These are phyloP conservation scores for Peromyscus californicus DNA, from an alignment of 2,113 vertebrate genomes.

Conservation along the genomic window DNA sequence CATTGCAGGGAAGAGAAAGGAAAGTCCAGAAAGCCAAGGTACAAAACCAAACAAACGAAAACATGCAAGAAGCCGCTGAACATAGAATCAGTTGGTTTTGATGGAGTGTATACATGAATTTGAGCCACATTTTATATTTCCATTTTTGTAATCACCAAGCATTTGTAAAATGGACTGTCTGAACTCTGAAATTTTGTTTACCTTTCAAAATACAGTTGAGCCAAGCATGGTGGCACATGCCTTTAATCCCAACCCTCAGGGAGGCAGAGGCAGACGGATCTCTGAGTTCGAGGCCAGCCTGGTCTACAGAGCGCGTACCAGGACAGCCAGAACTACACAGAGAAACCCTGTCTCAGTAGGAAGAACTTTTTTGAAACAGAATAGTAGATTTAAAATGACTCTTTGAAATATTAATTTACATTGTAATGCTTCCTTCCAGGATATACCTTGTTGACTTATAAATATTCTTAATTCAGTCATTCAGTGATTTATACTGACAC, in stretches of 20 bases:
- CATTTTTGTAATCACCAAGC: background rate
- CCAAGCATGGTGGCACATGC: background rate
- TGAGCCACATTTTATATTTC: background rate
- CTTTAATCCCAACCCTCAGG: background rate
- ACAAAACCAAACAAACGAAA: background rate
- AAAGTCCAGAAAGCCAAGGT: background rate
- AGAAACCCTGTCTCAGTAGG: background rate
- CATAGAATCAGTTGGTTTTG: background rate
- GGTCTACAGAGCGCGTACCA: background rate
- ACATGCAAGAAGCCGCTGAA: background rate
- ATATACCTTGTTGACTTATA: background rate
- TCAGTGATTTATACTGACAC: background rate
- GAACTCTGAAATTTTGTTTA: background rate
- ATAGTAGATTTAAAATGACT: background rate
- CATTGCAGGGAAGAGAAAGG: constrained; percentile 17
- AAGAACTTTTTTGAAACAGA: background rate
- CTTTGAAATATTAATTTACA: constrained; percentile 32
- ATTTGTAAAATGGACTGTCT: constrained; percentile 22
- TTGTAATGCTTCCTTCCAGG: background rate
- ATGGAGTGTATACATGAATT: background rate
- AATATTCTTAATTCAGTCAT: constrained; percentile 15
- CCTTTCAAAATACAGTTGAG: background rate
- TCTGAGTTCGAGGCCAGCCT: background rate
- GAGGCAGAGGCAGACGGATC: background rate
- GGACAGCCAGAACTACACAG: background rate